Conservation (phyloP, 2,113 vertebrate species). For the Myotis lucifugus region DNA sequence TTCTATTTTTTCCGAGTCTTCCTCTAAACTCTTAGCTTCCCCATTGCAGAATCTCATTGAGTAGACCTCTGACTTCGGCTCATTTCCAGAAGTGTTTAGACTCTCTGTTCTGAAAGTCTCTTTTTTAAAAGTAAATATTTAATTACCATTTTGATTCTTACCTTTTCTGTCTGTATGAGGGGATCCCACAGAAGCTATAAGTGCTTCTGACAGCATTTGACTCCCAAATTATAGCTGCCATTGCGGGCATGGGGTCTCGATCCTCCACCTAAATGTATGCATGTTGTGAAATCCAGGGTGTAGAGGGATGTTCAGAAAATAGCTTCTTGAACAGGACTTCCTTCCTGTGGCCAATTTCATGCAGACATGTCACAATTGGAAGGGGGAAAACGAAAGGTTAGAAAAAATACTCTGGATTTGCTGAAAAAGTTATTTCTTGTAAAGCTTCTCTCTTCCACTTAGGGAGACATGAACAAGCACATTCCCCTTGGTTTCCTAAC, state of each 20-base stretch:
- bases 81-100: not conserved
- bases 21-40: conserved; percentile 47
- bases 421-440: conserved; percentile 83
- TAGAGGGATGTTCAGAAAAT: conserved; percentile 89
- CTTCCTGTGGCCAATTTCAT: conserved; percentile 89
- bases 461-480: conserved; percentile 63
- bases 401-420: conserved; percentile 69
- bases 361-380: conserved; percentile 83
- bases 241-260: not conserved
- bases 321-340: conserved; percentile 89
- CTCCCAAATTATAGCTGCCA: not conserved
- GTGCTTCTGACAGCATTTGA: not conserved
- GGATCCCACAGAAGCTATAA: not conserved
- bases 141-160: not conserved
- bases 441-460: conserved; percentile 79
- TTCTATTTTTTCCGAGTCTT: conserved; percentile 38
- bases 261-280: conserved; percentile 71
- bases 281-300: conserved; percentile 91
- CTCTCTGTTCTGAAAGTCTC: not conserved
- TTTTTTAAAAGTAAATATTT: not conserved
- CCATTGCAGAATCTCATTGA: not conserved
- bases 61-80: not conserved
- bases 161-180: not conserved
- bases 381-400: conserved; percentile 72
- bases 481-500: not conserved